Evolutionary conservation across 2,113 vertebrate species (phyloP).

Genomic region (Tyto alba): DNA sequence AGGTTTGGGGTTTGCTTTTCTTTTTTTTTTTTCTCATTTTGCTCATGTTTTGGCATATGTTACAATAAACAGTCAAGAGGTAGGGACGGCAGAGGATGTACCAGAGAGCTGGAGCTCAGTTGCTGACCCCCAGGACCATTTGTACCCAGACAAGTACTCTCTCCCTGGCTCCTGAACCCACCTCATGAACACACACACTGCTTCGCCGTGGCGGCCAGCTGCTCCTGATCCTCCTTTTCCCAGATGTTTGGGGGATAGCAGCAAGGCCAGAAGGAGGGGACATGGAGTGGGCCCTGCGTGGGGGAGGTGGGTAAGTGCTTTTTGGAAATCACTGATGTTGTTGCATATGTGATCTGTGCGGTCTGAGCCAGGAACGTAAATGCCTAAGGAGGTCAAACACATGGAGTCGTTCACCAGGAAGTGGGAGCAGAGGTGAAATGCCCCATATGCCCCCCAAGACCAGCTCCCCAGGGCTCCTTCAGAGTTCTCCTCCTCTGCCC

Average conservation of each 20-base stretch:
- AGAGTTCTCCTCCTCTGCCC: neutral
- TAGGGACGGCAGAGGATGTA: neutral
- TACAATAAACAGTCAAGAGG: neutral
- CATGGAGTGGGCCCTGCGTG: fast-evolving
- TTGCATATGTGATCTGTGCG: neutral
- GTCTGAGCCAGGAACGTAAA: neutral
- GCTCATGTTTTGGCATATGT: fast-evolving
- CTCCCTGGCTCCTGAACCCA: neutral
- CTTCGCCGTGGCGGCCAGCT: fast-evolving
- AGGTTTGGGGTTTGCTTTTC: fast-evolving
- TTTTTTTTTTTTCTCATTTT: neutral
- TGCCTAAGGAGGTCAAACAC: neutral
- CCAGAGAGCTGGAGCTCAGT: neutral
- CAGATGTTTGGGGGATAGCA: neutral
- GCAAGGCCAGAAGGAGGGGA: neutral
- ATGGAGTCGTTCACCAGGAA: neutral
- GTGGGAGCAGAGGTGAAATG: neutral
- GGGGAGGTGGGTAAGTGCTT: neutral
- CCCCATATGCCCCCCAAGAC: neutral
- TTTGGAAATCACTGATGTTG: fast-evolving
- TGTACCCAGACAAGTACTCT: neutral
- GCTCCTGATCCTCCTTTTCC: neutral
- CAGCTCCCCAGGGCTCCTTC: neutral
- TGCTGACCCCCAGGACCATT: neutral
- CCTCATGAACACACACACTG: neutral